Evolutionary conservation across 2,888 invertebrate genomes (phyloP), one percentile per base, ranked within the genome.

Genomic region (Microchrysa polita): DNA sequence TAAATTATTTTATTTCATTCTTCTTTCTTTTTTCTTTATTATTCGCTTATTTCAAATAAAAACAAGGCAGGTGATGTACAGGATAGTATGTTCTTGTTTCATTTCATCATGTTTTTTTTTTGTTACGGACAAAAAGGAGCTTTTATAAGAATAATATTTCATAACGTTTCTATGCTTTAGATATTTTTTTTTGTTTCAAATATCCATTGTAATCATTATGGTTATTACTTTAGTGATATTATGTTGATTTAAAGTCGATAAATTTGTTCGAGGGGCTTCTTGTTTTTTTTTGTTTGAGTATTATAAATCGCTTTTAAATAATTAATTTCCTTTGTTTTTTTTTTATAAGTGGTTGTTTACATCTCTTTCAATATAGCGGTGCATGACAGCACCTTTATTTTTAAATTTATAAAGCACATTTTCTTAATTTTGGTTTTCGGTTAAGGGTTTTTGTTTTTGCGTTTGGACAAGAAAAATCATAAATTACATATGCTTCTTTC

Each of bases 21-120:
- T n/a, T 34, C 27, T 34, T 34, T n/a, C n/a, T n/a, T 57, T 73
- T 23, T 23, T 63, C 63, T 65, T 73, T 65, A 65, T 53, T 34
- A 55, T 67, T 69, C 23, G 53, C 48, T 67, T 65, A 65, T 69
- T 69, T 55, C 23, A 67, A 73, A 40, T 73, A 61, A 73, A 72
- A 73, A 73, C 73, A 73, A 73, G 73, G 73, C 73, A 73, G 63
- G 73, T 34, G 69, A 69, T 65, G 42, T 48, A 65, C 48, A 65
- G 65, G 65, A 65, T 65, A 65, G 42, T 65, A 34, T 34, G 27
- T 34, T 34, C 4, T 34, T 34, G 27, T 34, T 34, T 7, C n/a
- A n/a, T n/a, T 34, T 34, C 27, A 5, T 34, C 27, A 5, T 34
- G 27, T 34, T 34, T 34, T 7, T 34, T 34, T 34, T 34, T 34